Conservation (phyloP, 2,113 vertebrate genomes). For the Peucedramus taeniatus region DNA sequence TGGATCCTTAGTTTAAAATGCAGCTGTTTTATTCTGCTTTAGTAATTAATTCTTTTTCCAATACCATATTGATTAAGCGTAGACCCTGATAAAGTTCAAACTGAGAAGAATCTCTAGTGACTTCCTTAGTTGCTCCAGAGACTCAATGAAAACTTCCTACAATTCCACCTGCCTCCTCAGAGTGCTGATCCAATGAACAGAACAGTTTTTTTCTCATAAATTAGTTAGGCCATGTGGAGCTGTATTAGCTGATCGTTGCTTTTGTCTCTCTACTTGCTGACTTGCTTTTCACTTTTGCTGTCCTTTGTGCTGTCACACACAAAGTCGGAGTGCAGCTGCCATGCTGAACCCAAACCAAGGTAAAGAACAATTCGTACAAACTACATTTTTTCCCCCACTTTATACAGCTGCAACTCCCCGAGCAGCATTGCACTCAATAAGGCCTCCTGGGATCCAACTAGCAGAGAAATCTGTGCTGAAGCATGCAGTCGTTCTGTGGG, state of each 20-base stretch:
- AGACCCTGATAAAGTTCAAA: conserved; percentile 99
- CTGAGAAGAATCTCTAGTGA: conserved; percentile 91
- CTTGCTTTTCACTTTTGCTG: conserved; percentile 83
- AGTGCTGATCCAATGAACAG: conserved; percentile 84
- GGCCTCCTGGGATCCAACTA: conserved; percentile 89
- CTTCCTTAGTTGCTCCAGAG: conserved; percentile 83
- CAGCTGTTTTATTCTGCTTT: conserved; percentile 99
- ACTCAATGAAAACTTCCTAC: conserved; percentile 98
- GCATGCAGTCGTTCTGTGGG: conserved; percentile 64
- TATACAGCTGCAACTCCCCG: conserved; percentile 83
- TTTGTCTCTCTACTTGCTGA: conserved; percentile 86
- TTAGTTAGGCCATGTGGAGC: conserved; percentile 92
- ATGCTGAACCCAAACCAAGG: conserved; percentile 76
- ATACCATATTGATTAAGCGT: conserved; percentile 99
- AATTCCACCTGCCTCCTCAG: conserved; percentile 86
- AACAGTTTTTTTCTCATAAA: conserved; percentile 94
- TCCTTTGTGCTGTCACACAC: conserved; percentile 81
- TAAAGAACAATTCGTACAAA: conserved; percentile 83
- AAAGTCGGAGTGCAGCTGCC: conserved; percentile 86
- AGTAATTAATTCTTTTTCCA: conserved; percentile 99
- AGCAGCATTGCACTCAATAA: conserved; percentile 77
- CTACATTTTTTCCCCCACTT: conserved; percentile 70
- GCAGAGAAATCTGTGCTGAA: conserved; percentile 84
- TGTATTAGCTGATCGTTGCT: conserved; percentile 85
- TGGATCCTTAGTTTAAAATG: conserved; percentile 99